Percentiles rank a stretch among this genome's conserved stretches.
phyloP scores from a whole-genome alignment of 2,888 invertebrate genomes.

The Lycia hirtaria region DNA sequence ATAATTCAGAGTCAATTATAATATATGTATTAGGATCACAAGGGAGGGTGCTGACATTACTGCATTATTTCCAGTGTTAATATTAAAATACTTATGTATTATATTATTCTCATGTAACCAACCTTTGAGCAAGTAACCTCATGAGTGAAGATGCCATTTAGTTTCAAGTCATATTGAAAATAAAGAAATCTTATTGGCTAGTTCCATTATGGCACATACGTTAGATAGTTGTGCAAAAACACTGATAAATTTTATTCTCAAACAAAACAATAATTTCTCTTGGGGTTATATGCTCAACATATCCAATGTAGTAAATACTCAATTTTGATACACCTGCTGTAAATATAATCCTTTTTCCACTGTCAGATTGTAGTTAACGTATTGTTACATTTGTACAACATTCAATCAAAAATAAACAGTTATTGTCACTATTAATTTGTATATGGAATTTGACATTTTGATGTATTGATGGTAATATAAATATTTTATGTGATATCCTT shows the following conservation, averaged over 20 bases:
- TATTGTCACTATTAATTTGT: neutral
- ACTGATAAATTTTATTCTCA: too few species aligned
- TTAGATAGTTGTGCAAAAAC: too few species aligned
- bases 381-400: neutral
- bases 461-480: neutral
- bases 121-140: too few species aligned
- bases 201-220: too few species aligned
- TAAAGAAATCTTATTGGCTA: too few species aligned
- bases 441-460: neutral
- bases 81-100: constrained; percentile 27
- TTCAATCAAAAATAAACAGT: neutral
- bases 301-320: constrained; percentile 55
- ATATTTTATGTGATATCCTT: neutral
- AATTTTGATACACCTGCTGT: constrained; percentile 42
- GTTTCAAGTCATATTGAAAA: too few species aligned
- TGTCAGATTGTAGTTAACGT: constrained; percentile 15
- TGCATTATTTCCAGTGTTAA: constrained; percentile 48
- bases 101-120: constrained; percentile 39
- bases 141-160: too few species aligned
- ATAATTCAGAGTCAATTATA: constrained; percentile 66
- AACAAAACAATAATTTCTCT: too few species aligned
- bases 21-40: constrained; percentile 51
- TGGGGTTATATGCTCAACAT: too few species aligned
- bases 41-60: constrained; percentile 57
- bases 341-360: constrained; percentile 36